Percentiles rank a stretch among this genome's conserved stretches.
Evolutionary conservation across 1,140 invertebrate genomes (phyloP).

Genomic region (Lepidurus arcticus): DNA sequence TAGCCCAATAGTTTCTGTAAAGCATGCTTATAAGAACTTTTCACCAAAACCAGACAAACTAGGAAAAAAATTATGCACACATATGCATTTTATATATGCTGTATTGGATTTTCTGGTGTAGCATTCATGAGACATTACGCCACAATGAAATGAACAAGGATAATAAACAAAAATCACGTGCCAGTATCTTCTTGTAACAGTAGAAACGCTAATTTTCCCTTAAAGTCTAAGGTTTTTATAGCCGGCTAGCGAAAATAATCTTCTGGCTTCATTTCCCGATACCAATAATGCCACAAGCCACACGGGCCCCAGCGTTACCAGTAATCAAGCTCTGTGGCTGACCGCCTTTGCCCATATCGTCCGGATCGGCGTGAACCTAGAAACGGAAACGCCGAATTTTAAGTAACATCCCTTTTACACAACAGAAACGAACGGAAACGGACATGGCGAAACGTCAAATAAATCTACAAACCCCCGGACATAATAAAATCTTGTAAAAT

Average conservation of each 20-base stretch:
- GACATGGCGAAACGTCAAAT: conserved; percentile 28
- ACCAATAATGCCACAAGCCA: conserved; percentile 97
- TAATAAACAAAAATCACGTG: conserved; percentile 19
- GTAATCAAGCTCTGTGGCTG: conserved; percentile 91
- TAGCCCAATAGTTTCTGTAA: neutral
- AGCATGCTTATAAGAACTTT: neutral
- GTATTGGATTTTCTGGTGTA: conserved; percentile 1
- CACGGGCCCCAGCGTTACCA: conserved; percentile 91
- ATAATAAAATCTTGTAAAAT: too few relatives aligned
- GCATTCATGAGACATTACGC: neutral
- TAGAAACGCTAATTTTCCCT: neutral
- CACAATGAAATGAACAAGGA: neutral
- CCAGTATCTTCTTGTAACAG: neutral
- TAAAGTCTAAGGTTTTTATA: neutral
- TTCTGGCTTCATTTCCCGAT: conserved; percentile 7
- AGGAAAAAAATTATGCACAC: neutral
- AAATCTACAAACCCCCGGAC: too few relatives aligned
- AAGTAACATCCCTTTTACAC: neutral
- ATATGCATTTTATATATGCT: conserved; percentile 23
- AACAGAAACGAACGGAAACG: neutral
- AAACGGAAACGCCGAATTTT: conserved; percentile 29
- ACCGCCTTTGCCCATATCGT: conserved; percentile 90
- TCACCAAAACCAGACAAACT: conserved; percentile 8
- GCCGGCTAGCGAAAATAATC: neutral
- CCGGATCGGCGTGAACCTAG: conserved; percentile 79